Percentiles rank a stretch among this genome's conserved stretches.
Conservation (phyloP, 2,113 vertebrate species). For the Neolamprologus sp. region DNA sequence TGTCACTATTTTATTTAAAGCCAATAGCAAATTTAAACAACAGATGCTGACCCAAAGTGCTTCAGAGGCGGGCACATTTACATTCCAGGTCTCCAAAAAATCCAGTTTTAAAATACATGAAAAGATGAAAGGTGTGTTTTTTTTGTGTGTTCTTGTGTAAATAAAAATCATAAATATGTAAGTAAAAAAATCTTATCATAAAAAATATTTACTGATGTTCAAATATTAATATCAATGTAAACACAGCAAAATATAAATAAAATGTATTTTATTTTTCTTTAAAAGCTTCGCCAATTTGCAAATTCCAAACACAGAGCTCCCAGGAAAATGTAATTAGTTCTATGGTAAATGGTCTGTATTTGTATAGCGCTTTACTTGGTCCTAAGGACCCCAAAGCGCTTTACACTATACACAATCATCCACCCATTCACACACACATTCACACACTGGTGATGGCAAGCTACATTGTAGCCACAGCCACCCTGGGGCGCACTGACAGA, state of each 20-base stretch:
- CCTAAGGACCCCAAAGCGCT: too few relatives aligned
- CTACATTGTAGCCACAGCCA: too few relatives aligned
- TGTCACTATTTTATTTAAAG: neutral
- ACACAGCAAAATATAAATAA: neutral
- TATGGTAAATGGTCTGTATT: neutral
- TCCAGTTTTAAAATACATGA: neutral
- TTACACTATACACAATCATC: too few relatives aligned
- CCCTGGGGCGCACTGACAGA: too few relatives aligned
- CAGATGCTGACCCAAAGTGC: neutral
- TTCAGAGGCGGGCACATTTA: neutral
- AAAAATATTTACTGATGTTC: neutral
- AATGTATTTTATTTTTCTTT: neutral
- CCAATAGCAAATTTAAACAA: neutral
- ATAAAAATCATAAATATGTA: neutral
- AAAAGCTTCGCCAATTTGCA: neutral
- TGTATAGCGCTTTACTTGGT: too few relatives aligned
- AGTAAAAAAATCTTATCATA: fast-evolving
- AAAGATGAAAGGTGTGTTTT: neutral
- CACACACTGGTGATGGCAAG: fast-evolving
- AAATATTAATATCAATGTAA: neutral
- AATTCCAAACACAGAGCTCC: neutral
- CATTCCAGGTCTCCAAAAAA: neutral
- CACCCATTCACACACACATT: too few relatives aligned
- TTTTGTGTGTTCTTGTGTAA: neutral
- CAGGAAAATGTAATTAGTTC: neutral